Conservation (phyloP, 2,797 vertebrate species). For the Macropodus opercularis region DNA sequence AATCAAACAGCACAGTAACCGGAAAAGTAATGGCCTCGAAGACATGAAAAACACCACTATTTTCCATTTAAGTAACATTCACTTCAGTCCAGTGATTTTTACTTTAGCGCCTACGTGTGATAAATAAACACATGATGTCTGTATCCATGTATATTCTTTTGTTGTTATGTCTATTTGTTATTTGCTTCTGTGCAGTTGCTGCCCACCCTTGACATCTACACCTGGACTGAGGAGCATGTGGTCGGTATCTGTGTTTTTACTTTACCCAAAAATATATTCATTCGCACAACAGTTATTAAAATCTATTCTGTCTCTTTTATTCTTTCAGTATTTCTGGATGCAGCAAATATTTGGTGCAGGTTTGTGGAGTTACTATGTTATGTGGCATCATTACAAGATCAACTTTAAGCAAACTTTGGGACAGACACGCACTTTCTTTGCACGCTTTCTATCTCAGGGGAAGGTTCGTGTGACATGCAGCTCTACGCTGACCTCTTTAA, state of each 20-base stretch:
- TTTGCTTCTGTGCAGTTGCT: conserved; percentile 88
- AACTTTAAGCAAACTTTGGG: background rate
- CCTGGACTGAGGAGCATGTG: conserved; percentile 97
- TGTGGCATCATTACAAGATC: background rate
- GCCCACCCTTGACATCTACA: conserved; percentile 93
- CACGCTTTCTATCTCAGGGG: conserved; percentile 72
- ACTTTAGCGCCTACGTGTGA: conserved; percentile 18
- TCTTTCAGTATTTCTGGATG: conserved; percentile 94
- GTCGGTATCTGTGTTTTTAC: conserved; percentile 79
- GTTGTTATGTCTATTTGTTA: conserved; percentile 54
- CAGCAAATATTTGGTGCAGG: conserved; percentile 92
- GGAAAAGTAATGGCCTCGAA: conserved; percentile 53
- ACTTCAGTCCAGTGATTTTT: conserved; percentile 47
- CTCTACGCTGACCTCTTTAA: conserved; percentile 91
- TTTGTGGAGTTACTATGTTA: conserved; percentile 63
- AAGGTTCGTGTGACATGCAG: conserved; percentile 85
- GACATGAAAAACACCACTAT: conserved; percentile 49
- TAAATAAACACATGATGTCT: conserved; percentile 21
- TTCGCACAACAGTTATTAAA: background rate
- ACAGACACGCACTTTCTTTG: background rate
- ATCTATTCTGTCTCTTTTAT: conserved; percentile 36
- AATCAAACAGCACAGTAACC: conserved; percentile 64
- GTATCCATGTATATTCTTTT: conserved; percentile 5
- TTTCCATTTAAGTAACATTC: conserved; percentile 66
- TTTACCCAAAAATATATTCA: background rate